phyloP scores from a whole-genome alignment of 2,888 invertebrate species.

The Dolomedes plantarius region DNA sequence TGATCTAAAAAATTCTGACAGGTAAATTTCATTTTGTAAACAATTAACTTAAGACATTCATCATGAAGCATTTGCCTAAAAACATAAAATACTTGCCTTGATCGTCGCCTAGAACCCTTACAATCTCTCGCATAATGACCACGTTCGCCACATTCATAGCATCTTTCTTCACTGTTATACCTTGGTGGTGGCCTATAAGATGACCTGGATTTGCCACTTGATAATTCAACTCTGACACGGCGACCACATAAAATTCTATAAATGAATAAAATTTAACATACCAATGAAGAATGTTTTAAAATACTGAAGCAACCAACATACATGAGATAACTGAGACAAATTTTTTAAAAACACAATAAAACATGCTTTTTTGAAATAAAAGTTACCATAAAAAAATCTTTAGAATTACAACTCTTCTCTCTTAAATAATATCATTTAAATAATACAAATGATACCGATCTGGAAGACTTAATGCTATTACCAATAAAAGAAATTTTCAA shows the following conservation, averaged over 20 bases:
- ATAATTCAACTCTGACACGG: constrained; percentile 92
- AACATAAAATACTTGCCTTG: constrained; percentile 21
- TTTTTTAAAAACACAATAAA: no score
- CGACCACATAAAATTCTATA: constrained; percentile 85
- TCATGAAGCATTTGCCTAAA: not conserved
- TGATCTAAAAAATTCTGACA: not conserved
- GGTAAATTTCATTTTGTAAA: constrained; percentile 13
- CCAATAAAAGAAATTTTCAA: no score
- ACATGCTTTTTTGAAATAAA: no score
- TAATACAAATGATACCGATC: no score
- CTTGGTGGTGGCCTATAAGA: constrained; percentile 79
- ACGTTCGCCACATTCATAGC: constrained; percentile 94
- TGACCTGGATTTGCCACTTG: constrained; percentile 84
- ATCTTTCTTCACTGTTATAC: constrained; percentile 92
- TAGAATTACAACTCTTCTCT: no score
- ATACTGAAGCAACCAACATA: constrained; percentile 13
- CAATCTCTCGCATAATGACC: constrained; percentile 96
- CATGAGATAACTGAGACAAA: not conserved
- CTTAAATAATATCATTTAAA: no score
- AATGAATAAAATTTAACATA: no score
- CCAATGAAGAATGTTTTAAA: constrained; percentile 8
- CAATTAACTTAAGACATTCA: no score
- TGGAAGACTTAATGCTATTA: no score
- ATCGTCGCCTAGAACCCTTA: constrained; percentile 71
- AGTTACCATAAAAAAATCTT: no score